These are phyloP conservation scores for Antheraea mylitta DNA, from an alignment of 1,140 invertebrate species.

Conservation along the genomic window DNA sequence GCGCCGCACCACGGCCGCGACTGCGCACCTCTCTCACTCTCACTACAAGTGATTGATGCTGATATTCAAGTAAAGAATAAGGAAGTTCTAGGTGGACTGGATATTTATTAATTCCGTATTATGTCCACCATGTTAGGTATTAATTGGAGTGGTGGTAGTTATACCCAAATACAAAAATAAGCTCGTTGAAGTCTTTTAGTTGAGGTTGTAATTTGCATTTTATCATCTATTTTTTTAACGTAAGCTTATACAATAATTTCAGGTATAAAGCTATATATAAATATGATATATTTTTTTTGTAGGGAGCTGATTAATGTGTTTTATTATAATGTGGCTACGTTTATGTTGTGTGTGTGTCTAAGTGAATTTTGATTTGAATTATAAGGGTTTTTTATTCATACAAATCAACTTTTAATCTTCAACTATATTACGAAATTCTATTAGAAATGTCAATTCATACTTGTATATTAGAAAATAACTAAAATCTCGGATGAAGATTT, in stretches of 20 bases:
- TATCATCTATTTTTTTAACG: neutral
- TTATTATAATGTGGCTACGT: too few species aligned
- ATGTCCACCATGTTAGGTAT: constrained; percentile 40
- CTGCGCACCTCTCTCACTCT: constrained; percentile 64
- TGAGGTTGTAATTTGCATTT: constrained; percentile 12
- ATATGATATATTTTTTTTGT: too few species aligned
- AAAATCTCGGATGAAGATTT: too few species aligned
- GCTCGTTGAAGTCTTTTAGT: constrained; percentile 39
- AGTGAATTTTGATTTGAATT: too few species aligned
- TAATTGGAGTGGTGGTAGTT: constrained; percentile 21
- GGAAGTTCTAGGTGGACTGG: constrained; percentile 54
- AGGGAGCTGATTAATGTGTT: too few species aligned
- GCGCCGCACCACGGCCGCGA: constrained; percentile 11
- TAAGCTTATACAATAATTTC: neutral
- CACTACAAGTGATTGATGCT: constrained; percentile 49
- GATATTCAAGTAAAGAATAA: constrained; percentile 59
- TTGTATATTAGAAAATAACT: too few species aligned
- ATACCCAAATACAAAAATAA: constrained; percentile 23
- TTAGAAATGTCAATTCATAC: too few species aligned
- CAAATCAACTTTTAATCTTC: too few species aligned
- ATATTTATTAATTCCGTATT: constrained; percentile 43
- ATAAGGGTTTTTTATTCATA: too few species aligned
- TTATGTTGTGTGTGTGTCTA: too few species aligned
- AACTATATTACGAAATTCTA: too few species aligned
- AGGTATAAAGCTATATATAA: neutral